Percentiles rank a stretch among this genome's conserved stretches.
phyloP scores from a whole-genome alignment of 1,140 invertebrate genomes.

The Drosophila kohkoa region DNA sequence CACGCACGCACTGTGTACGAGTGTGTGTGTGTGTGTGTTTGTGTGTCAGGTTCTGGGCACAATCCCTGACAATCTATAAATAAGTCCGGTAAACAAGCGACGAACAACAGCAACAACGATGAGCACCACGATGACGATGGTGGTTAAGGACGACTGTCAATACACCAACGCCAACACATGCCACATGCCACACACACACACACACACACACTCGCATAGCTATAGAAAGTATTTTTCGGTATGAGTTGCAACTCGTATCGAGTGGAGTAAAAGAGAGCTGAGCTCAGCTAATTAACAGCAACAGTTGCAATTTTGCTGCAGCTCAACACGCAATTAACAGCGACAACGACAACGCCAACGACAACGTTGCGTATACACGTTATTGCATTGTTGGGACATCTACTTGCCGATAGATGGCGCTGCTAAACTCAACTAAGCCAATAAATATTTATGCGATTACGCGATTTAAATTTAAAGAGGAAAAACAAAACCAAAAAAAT shows the following conservation, averaged over 20 bases:
- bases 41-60: slow-evolving; percentile 9
- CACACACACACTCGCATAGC: not conserved
- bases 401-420: slow-evolving; percentile 31
- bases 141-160: slow-evolving; percentile 8
- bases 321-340: slow-evolving; percentile 22
- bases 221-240: too few species aligned
- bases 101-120: not conserved
- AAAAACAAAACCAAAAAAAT: not conserved
- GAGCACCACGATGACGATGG: not conserved
- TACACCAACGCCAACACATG: slow-evolving; percentile 4
- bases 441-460: not conserved
- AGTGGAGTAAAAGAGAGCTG: slow-evolving; percentile 1
- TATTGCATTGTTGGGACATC: not conserved
- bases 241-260: too few species aligned
- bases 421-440: not conserved
- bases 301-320: slow-evolving; percentile 6
- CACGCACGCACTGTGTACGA: slow-evolving; percentile 4
- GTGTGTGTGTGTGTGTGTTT: too few species aligned
- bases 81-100: slow-evolving; percentile 41
- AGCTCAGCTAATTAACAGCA: slow-evolving; percentile 36
- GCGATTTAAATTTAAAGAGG: not conserved
- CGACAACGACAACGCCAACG: not conserved
- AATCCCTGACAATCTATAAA: slow-evolving; percentile 55
- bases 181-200: not conserved
- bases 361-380: not conserved